Evolutionary conservation across 2,113 vertebrate genomes (phyloP).

Genomic region (Glaucomys volans): DNA sequence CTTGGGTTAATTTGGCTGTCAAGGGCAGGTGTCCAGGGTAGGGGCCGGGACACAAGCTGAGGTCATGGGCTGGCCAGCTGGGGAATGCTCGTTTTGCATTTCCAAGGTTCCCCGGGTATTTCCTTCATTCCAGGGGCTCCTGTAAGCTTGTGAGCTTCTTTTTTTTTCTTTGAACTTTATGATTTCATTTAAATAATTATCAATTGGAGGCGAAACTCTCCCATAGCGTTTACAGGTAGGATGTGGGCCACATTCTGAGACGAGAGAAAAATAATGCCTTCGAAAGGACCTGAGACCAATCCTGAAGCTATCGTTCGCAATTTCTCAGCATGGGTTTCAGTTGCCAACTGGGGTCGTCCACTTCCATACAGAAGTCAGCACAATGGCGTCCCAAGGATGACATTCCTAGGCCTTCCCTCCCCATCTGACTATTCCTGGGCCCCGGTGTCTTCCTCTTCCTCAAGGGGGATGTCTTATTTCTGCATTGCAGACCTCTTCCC

Average conservation of each 20-base stretch:
- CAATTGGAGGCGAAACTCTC: background rate
- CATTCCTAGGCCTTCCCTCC: rapidly evolving
- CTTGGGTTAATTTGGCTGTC: no score
- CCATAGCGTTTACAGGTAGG: no score
- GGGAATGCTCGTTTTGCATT: no score
- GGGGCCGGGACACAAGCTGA: no score
- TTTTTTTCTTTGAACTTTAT: no score
- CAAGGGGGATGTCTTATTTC: background rate
- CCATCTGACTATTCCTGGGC: no score
- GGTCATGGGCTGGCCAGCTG: no score
- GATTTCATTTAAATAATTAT: background rate
- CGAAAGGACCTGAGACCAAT: rapidly evolving
- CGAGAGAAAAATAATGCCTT: background rate
- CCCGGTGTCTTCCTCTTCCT: no score
- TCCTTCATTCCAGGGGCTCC: no score
- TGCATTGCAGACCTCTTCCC: rapidly evolving
- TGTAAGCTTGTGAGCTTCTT: no score
- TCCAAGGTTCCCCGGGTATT: no score
- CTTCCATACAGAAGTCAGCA: background rate
- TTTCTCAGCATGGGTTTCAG: background rate
- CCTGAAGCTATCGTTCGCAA: background rate
- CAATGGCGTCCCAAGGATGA: rapidly evolving
- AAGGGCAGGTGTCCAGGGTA: no score
- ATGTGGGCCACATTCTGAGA: background rate
- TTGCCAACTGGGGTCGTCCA: background rate